A percentile compares a stretch with the other conserved stretches of the same genome.
Conservation (phyloP, 2,888 invertebrate species). For the Adelphocoris suturalis region DNA sequence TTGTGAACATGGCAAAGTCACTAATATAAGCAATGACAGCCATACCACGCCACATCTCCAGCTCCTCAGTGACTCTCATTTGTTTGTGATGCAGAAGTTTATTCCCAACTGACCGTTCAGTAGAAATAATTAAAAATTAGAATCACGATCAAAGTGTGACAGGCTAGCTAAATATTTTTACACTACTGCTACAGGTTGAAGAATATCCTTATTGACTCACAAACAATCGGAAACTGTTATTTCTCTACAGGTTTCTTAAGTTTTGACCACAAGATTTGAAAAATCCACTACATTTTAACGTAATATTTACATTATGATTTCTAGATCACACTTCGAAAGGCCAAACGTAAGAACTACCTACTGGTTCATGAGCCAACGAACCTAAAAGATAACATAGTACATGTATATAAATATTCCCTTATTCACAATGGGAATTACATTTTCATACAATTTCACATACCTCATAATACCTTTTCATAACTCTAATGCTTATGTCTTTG, state of each 20-base stretch:
- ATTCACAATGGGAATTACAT: background rate
- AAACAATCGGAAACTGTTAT: no score
- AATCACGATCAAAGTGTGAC: background rate
- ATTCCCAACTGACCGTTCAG: background rate
- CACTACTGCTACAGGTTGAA: no score
- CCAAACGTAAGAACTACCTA: background rate
- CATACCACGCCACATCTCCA: slow-evolving; percentile 25
- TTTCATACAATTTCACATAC: slow-evolving; percentile 39
- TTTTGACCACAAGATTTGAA: no score
- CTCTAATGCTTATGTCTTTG: slow-evolving; percentile 63
- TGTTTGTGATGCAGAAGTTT: background rate
- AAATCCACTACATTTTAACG: no score
- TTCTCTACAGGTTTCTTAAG: no score
- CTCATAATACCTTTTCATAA: slow-evolving; percentile 49
- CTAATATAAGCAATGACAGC: slow-evolving; percentile 47
- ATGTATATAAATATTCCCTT: background rate
- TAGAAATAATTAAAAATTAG: background rate
- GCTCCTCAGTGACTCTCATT: background rate
- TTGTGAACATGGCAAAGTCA: background rate
- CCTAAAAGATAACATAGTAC: background rate
- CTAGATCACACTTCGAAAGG: background rate
- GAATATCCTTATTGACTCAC: no score
- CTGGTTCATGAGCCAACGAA: background rate
- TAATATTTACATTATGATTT: no score
- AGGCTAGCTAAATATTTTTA: no score